A percentile compares a stretch with the other conserved stretches of the same genome.
Conservation (phyloP, 2,888 invertebrate genomes). For the Spialia ferax region DNA sequence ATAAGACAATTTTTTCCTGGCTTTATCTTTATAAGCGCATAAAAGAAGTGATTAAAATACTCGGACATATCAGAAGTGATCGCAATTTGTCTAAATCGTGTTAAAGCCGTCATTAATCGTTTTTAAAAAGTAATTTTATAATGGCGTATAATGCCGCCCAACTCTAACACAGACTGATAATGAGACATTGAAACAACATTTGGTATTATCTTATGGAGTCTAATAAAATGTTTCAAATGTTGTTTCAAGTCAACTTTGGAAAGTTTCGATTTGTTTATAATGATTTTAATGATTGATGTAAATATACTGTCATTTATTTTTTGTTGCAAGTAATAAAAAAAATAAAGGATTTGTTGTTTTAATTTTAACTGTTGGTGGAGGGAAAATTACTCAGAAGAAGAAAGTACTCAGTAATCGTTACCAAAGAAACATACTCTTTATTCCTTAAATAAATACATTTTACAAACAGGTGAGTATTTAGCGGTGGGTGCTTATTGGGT, state of each 20-base stretch:
- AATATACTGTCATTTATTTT: slow-evolving; percentile 53
- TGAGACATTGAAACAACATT: slow-evolving; percentile 5
- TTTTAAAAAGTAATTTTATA: not conserved
- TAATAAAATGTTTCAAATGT: not conserved
- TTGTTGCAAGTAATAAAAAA: slow-evolving; percentile 52
- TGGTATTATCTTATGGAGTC: not conserved
- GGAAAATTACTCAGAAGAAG: too few species aligned
- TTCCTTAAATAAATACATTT: slow-evolving; percentile 54
- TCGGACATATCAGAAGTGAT: too few species aligned
- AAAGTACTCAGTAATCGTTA: too few species aligned
- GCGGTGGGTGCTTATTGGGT: slow-evolving; percentile 66
- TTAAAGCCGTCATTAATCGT: not conserved
- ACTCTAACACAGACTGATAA: slow-evolving; percentile 19
- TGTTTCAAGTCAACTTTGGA: slow-evolving; percentile 23
- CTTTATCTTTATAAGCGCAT: too few species aligned
- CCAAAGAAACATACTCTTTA: slow-evolving; percentile 39
- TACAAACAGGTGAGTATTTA: slow-evolving; percentile 61
- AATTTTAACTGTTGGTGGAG: not conserved
- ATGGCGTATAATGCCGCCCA: slow-evolving; percentile 3
- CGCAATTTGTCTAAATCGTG: not conserved
- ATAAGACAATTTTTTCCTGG: too few species aligned
- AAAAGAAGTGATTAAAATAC: too few species aligned
- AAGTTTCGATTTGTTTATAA: slow-evolving; percentile 43
- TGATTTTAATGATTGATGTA: slow-evolving; percentile 46
- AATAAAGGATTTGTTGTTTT: slow-evolving; percentile 45